Conservation (phyloP, 2,113 vertebrate species). For the Microcebus murinus region DNA sequence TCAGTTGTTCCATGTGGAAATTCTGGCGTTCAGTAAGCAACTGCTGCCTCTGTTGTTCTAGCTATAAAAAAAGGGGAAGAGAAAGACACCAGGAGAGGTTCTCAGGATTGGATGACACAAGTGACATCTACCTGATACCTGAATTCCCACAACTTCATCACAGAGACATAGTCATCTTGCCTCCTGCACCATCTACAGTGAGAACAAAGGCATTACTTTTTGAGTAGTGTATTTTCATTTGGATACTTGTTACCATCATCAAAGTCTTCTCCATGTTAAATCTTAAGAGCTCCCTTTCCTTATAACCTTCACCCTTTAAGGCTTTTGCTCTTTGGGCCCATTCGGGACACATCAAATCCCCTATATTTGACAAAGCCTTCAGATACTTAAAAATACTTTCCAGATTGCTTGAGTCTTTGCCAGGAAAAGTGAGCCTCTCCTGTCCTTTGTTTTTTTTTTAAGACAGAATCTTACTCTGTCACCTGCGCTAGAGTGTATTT, state of each 20-base stretch:
- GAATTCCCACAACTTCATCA: not conserved
- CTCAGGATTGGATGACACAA: not conserved
- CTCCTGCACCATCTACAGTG: not conserved
- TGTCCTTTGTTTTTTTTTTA: not conserved
- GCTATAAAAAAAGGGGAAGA: slow-evolving; percentile 76
- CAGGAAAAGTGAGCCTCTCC: not conserved
- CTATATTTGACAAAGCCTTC: not conserved
- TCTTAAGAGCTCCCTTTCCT: not conserved
- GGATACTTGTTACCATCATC: not conserved
- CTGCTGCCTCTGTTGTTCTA: slow-evolving; percentile 98
- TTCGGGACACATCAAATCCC: not conserved
- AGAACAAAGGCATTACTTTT: not conserved
- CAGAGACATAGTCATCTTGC: not conserved
- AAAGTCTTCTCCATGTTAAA: not conserved
- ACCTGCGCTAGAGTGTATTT: no score
- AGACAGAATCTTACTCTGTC: no score
- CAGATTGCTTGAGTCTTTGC: not conserved
- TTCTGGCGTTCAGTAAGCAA: slow-evolving; percentile 96
- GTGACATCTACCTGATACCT: not conserved
- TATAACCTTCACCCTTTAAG: not conserved
- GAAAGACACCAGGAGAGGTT: not conserved
- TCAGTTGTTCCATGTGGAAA: slow-evolving; percentile 99
- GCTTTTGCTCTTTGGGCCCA: not conserved
- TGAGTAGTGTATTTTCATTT: not conserved
- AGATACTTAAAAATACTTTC: not conserved